phyloP scores from a whole-genome alignment of 2,113 vertebrate species.

The Nansenia antarctica region DNA sequence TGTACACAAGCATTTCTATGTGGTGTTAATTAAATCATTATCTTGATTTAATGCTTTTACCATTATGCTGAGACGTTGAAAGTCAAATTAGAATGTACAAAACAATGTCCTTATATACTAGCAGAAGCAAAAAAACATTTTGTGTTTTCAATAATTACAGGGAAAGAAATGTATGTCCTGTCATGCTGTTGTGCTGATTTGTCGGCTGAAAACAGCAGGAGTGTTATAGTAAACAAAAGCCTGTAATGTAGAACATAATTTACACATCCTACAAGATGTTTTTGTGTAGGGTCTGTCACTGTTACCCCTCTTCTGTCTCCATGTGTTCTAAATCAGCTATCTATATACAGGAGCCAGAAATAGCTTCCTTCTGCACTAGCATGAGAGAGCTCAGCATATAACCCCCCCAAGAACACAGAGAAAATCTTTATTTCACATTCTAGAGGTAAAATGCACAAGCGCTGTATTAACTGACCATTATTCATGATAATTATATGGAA shows the following conservation, averaged over 20 bases:
- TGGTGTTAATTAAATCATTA: too few species aligned
- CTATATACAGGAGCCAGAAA: constrained; percentile 32
- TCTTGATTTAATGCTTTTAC: too few species aligned
- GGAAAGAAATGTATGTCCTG: too few species aligned
- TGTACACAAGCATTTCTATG: too few species aligned
- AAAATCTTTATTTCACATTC: background rate
- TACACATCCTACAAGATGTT: constrained; percentile 12
- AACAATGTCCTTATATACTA: too few species aligned
- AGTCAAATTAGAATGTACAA: too few species aligned
- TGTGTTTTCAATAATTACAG: too few species aligned
- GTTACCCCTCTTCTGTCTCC: constrained; percentile 4
- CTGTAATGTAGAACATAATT: constrained; percentile 17
- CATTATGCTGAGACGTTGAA: too few species aligned
- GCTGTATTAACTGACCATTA: background rate
- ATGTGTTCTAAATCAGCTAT: constrained; percentile 24
- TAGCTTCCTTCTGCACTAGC: constrained; percentile 13
- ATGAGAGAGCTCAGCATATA: too few species aligned
- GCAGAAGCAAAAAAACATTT: too few species aligned
- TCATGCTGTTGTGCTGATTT: background rate
- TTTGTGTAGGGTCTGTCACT: constrained; percentile 6
- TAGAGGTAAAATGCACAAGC: background rate
- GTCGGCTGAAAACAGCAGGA: background rate
- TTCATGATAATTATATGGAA: background rate
- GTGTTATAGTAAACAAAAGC: constrained; percentile 23
- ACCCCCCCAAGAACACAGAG: background rate